These are phyloP conservation scores for Abrostola triplasia DNA, from an alignment of 2,888 invertebrate species.

Conservation along the genomic window DNA sequence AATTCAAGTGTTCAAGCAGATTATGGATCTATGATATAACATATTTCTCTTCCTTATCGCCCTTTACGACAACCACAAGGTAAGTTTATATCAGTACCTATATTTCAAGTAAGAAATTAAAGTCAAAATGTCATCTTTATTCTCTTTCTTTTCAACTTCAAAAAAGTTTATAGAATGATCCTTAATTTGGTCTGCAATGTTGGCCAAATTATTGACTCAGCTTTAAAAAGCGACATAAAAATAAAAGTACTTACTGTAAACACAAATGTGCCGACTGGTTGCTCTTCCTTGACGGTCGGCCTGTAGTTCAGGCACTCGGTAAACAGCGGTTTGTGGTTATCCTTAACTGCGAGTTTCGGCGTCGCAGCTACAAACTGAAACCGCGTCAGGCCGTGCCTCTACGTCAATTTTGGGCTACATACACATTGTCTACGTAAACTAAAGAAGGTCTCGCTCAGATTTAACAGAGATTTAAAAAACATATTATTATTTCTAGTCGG, in stretches of 20 bases:
- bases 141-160: too few relatives aligned
- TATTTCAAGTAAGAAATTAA: too few relatives aligned
- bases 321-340: slow-evolving; percentile 96
- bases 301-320: slow-evolving; percentile 94
- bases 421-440: slow-evolving; percentile 31
- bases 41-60: too few relatives aligned
- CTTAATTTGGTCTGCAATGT: background rate
- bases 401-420: slow-evolving; percentile 62
- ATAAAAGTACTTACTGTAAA: slow-evolving; percentile 88
- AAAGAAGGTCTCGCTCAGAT: slow-evolving; percentile 20
- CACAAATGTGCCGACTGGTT: slow-evolving; percentile 92
- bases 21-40: too few relatives aligned
- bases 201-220: background rate
- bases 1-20: too few relatives aligned
- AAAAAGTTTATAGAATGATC: too few relatives aligned
- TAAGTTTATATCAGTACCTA: too few relatives aligned
- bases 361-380: slow-evolving; percentile 80
- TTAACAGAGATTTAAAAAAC: slow-evolving; percentile 9
- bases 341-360: slow-evolving; percentile 84
- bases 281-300: slow-evolving; percentile 94
- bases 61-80: too few relatives aligned
- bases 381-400: slow-evolving; percentile 68
- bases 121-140: too few relatives aligned
- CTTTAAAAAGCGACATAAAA: background rate
- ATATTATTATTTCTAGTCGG: too few relatives aligned